Evolutionary conservation across 2,113 vertebrate species (phyloP).

Genomic region (Heptranchias perlo): DNA sequence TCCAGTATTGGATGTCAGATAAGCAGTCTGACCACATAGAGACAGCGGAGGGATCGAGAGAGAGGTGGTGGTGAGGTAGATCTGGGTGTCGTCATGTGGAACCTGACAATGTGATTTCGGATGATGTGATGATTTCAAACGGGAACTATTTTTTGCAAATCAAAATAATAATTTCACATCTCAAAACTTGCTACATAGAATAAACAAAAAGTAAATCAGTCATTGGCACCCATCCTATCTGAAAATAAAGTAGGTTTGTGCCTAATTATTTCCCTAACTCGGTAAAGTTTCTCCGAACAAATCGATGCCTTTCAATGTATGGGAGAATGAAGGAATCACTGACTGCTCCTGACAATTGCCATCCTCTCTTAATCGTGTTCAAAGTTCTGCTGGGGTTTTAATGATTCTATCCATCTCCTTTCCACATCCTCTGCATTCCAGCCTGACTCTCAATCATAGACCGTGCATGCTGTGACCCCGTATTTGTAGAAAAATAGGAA

Average conservation of each 20-base stretch:
- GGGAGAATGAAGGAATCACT: too few relatives aligned
- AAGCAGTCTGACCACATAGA: neutral
- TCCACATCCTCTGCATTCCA: neutral
- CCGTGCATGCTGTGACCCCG: neutral
- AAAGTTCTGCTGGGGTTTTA: too few relatives aligned
- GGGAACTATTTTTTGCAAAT: neutral
- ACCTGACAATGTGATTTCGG: neutral
- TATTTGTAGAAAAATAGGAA: too few relatives aligned
- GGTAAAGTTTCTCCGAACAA: neutral
- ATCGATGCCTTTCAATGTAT: neutral
- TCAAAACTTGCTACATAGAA: neutral
- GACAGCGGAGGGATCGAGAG: neutral
- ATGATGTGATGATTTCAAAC: too few relatives aligned
- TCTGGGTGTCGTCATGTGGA: neutral
- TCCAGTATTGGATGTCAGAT: neutral
- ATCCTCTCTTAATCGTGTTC: too few relatives aligned
- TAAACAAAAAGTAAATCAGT: neutral
- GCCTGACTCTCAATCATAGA: neutral
- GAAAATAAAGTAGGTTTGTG: neutral
- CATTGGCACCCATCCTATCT: neutral
- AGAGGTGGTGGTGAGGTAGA: neutral
- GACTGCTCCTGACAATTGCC: too few relatives aligned
- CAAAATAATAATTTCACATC: neutral
- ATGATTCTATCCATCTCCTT: neutral
- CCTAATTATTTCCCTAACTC: neutral